Percentiles rank a stretch among this genome's conserved stretches.
Conservation (phyloP, 2,797 vertebrate genomes). For the Columba guinea region DNA sequence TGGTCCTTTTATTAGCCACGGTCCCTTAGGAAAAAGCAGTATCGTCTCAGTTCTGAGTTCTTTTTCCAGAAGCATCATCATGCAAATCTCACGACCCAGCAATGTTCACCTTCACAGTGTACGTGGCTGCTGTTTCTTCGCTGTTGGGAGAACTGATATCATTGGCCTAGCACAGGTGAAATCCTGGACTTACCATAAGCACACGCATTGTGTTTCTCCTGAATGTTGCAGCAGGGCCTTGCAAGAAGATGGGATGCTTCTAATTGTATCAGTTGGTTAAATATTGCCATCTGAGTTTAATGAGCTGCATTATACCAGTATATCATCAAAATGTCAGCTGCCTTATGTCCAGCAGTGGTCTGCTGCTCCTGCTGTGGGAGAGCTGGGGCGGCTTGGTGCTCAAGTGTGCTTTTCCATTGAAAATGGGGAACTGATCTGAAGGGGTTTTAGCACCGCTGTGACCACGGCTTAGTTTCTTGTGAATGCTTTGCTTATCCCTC, state of each 20-base stretch:
- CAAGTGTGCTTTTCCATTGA: background rate
- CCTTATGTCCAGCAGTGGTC: background rate
- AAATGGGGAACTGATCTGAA: background rate
- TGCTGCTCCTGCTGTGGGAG: background rate
- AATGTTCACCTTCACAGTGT: background rate
- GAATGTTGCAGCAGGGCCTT: background rate
- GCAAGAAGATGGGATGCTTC: background rate
- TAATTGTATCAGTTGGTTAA: background rate
- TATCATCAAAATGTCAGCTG: background rate
- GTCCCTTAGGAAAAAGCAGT: background rate
- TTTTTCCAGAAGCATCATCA: background rate
- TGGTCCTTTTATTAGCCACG: background rate
- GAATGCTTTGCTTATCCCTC: background rate
- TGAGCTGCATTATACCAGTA: background rate
- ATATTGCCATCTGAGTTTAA: background rate
- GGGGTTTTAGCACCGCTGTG: background rate
- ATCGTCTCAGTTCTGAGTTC: background rate
- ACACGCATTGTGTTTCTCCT: background rate
- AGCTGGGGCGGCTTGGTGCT: background rate
- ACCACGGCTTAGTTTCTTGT: background rate
- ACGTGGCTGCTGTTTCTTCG: background rate
- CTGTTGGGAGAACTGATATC: background rate
- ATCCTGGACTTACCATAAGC: background rate
- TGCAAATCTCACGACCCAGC: background rate
- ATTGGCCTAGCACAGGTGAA: background rate